Conservation (phyloP, 1,140 invertebrate species). For the Drosophila leontia region DNA sequence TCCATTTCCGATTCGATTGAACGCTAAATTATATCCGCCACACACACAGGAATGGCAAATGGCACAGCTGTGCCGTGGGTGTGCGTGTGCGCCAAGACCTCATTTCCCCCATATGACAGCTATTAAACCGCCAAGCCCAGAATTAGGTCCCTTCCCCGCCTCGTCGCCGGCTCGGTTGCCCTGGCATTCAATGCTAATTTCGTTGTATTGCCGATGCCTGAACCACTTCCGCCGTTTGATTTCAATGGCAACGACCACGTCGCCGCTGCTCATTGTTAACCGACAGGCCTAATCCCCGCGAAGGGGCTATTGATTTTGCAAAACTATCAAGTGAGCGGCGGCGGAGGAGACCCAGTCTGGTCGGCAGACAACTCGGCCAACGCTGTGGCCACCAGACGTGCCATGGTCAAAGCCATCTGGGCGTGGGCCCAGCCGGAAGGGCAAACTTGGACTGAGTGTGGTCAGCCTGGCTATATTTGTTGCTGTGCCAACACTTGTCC, state of each 20-base stretch:
- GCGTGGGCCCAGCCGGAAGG: conserved; percentile 3
- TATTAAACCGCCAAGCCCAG: conserved; percentile 34
- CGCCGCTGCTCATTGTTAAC: conserved; percentile 18
- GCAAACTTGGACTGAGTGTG: background rate
- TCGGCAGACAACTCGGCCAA: conserved; percentile 3
- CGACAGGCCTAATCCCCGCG: conserved; percentile 6
- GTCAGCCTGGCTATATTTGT: background rate
- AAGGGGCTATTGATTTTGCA: conserved; percentile 70
- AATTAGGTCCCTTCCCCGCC: background rate
- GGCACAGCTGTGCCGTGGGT: background rate
- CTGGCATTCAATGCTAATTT: conserved; percentile 68
- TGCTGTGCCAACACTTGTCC: conserved; percentile 14
- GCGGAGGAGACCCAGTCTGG: background rate
- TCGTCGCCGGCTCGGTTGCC: background rate
- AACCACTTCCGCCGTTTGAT: conserved; percentile 77
- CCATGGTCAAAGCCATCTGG: conserved; percentile 37
- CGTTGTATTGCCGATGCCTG: conserved; percentile 39
- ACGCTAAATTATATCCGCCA: conserved; percentile 72
- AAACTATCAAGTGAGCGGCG: conserved; percentile 40
- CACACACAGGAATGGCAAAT: conserved; percentile 3
- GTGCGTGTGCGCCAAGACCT: conserved; percentile 31
- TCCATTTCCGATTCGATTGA: conserved; percentile 77
- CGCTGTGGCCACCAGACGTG: conserved; percentile 21
- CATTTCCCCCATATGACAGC: conserved; percentile 59
- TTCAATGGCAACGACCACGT: conserved; percentile 67